phyloP scores from a whole-genome alignment of 2,888 invertebrate genomes.

The Trilocha varians region DNA sequence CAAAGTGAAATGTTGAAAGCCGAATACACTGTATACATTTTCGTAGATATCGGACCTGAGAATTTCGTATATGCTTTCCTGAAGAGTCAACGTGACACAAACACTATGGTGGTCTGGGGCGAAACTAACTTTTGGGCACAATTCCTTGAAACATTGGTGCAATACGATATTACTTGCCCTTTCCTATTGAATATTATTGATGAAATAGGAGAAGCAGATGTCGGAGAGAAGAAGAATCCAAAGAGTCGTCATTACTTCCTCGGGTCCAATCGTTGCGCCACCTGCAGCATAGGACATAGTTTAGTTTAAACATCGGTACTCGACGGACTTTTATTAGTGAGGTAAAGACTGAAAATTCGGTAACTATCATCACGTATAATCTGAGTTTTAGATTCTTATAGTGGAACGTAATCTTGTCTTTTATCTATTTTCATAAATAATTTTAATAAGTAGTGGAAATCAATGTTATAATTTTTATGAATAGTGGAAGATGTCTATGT shows the following conservation, averaged over 20 bases:
- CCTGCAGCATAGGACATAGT: conserved; percentile 13
- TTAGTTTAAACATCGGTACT: conserved; percentile 4
- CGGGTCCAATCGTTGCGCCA: background rate
- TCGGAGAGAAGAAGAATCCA: background rate
- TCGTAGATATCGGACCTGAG: conserved; percentile 52
- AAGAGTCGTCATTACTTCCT: background rate
- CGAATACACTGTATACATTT: conserved; percentile 50
- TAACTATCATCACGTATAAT: conserved; percentile 23
- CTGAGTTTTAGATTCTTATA: background rate
- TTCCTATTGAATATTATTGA: background rate
- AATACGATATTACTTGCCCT: background rate
- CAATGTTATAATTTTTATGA: background rate
- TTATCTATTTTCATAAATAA: conserved; percentile 21
- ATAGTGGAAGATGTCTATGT: too few relatives aligned
- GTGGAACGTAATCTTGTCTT: conserved; percentile 1
- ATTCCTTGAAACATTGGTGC: conserved; percentile 27
- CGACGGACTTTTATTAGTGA: conserved; percentile 37
- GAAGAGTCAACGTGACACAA: conserved; percentile 50
- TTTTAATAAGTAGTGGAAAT: conserved; percentile 9
- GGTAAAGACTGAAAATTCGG: conserved; percentile 68
- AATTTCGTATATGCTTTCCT: conserved; percentile 60
- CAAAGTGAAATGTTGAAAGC: conserved; percentile 52
- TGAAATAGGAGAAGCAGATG: background rate
- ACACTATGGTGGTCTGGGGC: conserved; percentile 46
- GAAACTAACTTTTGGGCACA: conserved; percentile 53